These are phyloP conservation scores for Carduelis carduelis DNA, from an alignment of 2,797 vertebrate species.

Conservation along the genomic window DNA sequence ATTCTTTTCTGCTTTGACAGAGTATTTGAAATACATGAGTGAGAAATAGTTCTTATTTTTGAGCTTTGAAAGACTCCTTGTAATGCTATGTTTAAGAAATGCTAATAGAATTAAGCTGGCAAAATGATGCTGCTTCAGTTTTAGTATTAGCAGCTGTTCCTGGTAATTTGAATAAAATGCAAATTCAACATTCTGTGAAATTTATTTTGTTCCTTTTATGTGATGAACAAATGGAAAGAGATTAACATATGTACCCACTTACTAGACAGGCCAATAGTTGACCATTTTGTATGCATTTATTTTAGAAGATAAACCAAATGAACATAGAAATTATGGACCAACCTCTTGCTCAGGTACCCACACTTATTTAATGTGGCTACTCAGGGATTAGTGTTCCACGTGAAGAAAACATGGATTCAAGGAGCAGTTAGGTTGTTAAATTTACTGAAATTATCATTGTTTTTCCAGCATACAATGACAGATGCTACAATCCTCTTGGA, in stretches of 20 bases:
- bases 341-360: background rate
- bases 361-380: background rate
- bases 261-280: background rate
- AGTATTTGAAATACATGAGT: background rate
- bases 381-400: background rate
- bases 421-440: background rate
- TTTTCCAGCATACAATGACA: slow-evolving; percentile 92
- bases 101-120: background rate
- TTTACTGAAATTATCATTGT: slow-evolving; percentile 32
- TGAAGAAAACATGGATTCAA: background rate
- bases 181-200: background rate
- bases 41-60: background rate
- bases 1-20: background rate
- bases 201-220: background rate
- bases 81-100: background rate
- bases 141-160: background rate
- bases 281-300: background rate
- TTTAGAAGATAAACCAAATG: background rate
- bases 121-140: background rate
- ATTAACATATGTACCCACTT: background rate
- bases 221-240: background rate
- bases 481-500: slow-evolving; percentile 87
- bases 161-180: background rate
- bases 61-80: background rate
- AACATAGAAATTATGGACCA: background rate